phyloP scores from a whole-genome alignment of 2,113 vertebrate species.

The Ammodytes dubius region DNA sequence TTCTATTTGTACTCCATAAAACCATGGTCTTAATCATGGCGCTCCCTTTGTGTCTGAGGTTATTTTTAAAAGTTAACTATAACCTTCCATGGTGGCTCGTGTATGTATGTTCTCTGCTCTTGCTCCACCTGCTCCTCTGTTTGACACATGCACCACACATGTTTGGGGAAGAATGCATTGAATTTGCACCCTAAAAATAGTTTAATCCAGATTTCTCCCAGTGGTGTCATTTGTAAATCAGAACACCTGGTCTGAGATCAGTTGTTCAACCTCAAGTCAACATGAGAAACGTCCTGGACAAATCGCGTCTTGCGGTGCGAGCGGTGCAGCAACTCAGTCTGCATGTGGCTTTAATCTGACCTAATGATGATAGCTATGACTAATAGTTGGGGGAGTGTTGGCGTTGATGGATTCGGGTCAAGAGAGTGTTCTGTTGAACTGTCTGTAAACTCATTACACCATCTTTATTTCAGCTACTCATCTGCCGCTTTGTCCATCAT shows the following conservation, averaged over 20 bases:
- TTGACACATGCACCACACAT: neutral
- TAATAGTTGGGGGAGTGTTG: conserved; percentile 20
- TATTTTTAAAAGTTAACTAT: no score
- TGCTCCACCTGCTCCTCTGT: neutral
- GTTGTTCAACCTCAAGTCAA: neutral
- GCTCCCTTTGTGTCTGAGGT: no score
- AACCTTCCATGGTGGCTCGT: no score
- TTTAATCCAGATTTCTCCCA: neutral
- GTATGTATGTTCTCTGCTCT: no score
- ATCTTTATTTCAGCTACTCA: neutral
- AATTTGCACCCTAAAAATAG: no score
- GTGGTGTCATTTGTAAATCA: neutral
- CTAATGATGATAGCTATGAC: conserved; percentile 12
- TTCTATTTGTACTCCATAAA: no score
- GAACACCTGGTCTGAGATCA: neutral
- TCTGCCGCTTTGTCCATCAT: neutral
- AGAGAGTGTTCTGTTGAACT: conserved; percentile 1
- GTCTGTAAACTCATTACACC: neutral
- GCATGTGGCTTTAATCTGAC: conserved; percentile 14
- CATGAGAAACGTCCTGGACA: neutral
- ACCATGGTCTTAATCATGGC: no score
- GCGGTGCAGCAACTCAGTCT: neutral
- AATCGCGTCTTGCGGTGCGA: neutral
- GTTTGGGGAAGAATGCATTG: neutral
- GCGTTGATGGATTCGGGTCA: neutral